A percentile compares a stretch with the other conserved stretches of the same genome.
These are phyloP conservation scores for Drosophila busckii DNA, from an alignment of 1,140 invertebrate genomes.

Conservation along the genomic window DNA sequence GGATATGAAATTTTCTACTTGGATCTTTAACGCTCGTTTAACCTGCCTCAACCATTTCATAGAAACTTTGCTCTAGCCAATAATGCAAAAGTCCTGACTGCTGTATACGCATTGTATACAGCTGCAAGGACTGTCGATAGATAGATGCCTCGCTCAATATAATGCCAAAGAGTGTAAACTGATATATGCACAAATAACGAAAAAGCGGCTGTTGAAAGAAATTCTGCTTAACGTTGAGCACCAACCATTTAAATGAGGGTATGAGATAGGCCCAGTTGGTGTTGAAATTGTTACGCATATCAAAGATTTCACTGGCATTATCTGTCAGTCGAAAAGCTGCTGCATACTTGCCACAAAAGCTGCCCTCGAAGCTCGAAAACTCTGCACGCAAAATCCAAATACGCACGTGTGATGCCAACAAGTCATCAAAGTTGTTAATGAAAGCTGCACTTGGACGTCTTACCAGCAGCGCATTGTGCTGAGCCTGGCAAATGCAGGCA, in stretches of 20 bases:
- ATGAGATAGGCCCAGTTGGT: slow-evolving; percentile 55
- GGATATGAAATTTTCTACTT: no score
- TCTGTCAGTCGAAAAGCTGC: slow-evolving; percentile 32
- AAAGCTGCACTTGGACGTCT: background rate
- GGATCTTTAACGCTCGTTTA: no score
- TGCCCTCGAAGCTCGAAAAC: slow-evolving; percentile 22
- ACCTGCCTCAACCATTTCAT: no score
- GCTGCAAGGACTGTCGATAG: slow-evolving; percentile 11
- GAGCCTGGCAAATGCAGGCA: slow-evolving; percentile 26
- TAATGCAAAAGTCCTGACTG: slow-evolving; percentile 25
- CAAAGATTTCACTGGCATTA: slow-evolving; percentile 15
- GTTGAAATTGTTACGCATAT: slow-evolving; percentile 39
- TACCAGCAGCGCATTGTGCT: slow-evolving; percentile 29
- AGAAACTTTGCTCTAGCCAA: slow-evolving; percentile 37
- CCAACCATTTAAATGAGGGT: slow-evolving; percentile 32
- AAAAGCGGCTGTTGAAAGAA: slow-evolving; percentile 46
- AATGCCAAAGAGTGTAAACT: background rate
- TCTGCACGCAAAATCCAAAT: slow-evolving; percentile 37
- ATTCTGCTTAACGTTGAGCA: slow-evolving; percentile 31
- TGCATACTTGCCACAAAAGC: slow-evolving; percentile 50
- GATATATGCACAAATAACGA: slow-evolving; percentile 19
- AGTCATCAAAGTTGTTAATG: slow-evolving; percentile 43
- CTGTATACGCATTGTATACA: slow-evolving; percentile 2
- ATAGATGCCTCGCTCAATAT: slow-evolving; percentile 38
- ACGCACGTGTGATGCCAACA: slow-evolving; percentile 31